Evolutionary conservation across 2,797 vertebrate species (phyloP).

Genomic region (Heliangelus exortis): DNA sequence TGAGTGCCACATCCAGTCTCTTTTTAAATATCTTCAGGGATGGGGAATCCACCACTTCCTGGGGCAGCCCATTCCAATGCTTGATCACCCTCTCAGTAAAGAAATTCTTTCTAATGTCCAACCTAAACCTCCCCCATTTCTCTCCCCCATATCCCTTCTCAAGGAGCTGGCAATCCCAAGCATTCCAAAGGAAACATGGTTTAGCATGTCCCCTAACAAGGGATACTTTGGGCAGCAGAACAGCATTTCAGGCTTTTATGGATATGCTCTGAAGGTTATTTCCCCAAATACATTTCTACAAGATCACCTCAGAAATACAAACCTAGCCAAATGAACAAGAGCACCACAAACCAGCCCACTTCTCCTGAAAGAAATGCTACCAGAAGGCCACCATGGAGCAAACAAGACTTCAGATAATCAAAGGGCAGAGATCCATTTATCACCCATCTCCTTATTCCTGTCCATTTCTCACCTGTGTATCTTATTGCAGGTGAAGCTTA

Average conservation of each 20-base stretch:
- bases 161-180: not conserved
- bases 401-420: not conserved
- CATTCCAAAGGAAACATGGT: fast-evolving
- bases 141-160: not conserved
- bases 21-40: too few relatives aligned
- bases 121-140: too few relatives aligned
- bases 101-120: too few relatives aligned
- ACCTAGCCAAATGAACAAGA: not conserved
- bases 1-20: too few relatives aligned
- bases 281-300: not conserved
- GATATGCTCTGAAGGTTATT: not conserved
- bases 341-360: not conserved
- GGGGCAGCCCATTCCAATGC: too few relatives aligned
- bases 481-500: not conserved
- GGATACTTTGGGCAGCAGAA: not conserved
- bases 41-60: too few relatives aligned
- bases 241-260: not conserved
- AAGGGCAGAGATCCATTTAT: not conserved
- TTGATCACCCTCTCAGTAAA: too few relatives aligned
- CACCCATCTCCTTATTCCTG: not conserved
- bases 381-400: not conserved
- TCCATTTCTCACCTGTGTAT: not conserved
- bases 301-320: not conserved
- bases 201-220: not conserved
- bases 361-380: not conserved